Evolutionary conservation across 2,888 invertebrate genomes (phyloP), one percentile per base, ranked within the genome.

Genomic region (Dermolepida albohirtum): DNA sequence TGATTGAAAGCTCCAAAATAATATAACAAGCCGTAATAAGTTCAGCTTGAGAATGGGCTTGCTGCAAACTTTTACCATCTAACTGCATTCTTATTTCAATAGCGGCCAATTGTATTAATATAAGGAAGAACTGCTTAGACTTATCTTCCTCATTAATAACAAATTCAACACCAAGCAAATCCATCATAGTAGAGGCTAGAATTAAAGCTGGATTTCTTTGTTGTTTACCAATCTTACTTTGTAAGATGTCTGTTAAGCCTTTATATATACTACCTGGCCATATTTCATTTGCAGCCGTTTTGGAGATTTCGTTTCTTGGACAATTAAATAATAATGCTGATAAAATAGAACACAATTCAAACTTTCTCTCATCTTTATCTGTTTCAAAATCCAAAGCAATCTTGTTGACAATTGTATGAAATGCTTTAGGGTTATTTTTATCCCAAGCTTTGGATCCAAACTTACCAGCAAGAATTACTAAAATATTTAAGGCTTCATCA

Each of bases 41-140:
- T 71, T 93, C 92, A 54, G 90, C 90, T 81, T 93, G 91, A 49
- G 88, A 86, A 80, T 90, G 89, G 0, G 93, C 91, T 77, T 93
- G 89, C 80, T 94, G 92, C 74, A 95, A 87, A 78, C 90, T 91
- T 77, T 92, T 91, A 73, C 95, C 94, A 78, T 97, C 97, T 71
- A 97, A 85, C 74, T 95, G 94, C 96, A 97, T 96, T 78, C 96
- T 89, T 0, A 97, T 92, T 87, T 97, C 97, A 79, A 97, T 94
- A 57, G 95, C 94, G 75, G 93, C 91, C 66, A 97, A 85, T 80
- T 97, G 96, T 66, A 96, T 89, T 22, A 94, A 82, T 10, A 96
- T 84, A 16, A 96, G 85, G 76, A 96, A 90, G 78, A 95, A 92
- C 78, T 94, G 90, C 83, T 93, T 93, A 67, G 87, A 87, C 66